A percentile compares a stretch with the other conserved stretches of the same genome.
Conservation (phyloP, 1,140 invertebrate genomes). For the Bombus affinis region DNA sequence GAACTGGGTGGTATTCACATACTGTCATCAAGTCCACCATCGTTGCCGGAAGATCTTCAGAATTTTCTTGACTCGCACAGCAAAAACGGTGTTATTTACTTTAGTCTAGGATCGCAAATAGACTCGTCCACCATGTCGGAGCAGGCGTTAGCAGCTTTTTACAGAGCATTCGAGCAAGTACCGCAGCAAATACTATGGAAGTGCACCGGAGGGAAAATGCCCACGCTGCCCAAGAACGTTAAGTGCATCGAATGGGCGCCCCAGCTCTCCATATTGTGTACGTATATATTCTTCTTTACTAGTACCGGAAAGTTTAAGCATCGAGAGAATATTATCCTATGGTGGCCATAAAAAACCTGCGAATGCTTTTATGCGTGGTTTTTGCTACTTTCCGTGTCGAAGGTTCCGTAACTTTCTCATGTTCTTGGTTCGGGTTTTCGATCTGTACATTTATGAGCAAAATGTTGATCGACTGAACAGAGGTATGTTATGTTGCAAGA, state of each 20-base stretch:
- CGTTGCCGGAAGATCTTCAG: constrained; percentile 42
- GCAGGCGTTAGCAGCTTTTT: constrained; percentile 56
- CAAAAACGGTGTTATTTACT: constrained; percentile 58
- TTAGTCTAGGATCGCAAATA: constrained; percentile 60
- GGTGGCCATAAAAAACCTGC: constrained; percentile 15
- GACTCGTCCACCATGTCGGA: constrained; percentile 48
- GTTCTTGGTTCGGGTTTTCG: neutral
- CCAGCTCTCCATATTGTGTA: constrained; percentile 85
- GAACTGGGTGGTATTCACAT: constrained; percentile 68
- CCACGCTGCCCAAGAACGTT: constrained; percentile 83
- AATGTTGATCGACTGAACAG: neutral
- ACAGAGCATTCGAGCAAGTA: constrained; percentile 59
- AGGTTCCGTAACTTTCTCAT: neutral
- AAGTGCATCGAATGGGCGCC: constrained; percentile 85
- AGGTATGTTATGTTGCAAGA: too few relatives aligned
- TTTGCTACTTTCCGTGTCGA: neutral
- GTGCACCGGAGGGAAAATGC: constrained; percentile 64
- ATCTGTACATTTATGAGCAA: neutral
- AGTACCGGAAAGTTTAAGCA: constrained; percentile 24
- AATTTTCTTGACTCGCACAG: constrained; percentile 55
- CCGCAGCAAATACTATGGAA: constrained; percentile 68
- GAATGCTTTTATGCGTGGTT: neutral
- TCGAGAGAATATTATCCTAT: constrained; percentile 37
- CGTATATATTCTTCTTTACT: constrained; percentile 46
- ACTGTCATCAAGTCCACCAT: constrained; percentile 19